phyloP scores from a whole-genome alignment of 2,888 invertebrate genomes.

The Drosophila tanythrix region DNA sequence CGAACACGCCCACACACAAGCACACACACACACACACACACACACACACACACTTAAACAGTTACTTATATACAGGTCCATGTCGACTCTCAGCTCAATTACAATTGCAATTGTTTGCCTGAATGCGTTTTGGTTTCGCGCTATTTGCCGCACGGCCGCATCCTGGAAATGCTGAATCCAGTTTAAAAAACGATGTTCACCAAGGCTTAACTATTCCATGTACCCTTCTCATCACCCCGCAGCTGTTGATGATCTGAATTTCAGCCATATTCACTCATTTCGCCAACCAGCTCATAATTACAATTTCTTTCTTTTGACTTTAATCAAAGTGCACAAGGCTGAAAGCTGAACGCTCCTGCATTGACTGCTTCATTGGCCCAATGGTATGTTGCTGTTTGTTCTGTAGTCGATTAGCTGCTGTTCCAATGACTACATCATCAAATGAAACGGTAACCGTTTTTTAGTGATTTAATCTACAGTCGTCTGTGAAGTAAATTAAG shows the following conservation, averaged over 20 bases:
- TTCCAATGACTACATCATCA: constrained; percentile 3
- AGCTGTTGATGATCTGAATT: constrained; percentile 15
- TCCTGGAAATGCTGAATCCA: constrained; percentile 59
- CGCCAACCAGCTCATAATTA: constrained; percentile 45
- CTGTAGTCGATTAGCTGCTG: constrained; percentile 10
- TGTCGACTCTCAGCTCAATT: constrained; percentile 77
- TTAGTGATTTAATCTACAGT: not conserved
- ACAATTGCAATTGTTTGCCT: constrained; percentile 81
- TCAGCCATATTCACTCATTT: constrained; percentile 53
- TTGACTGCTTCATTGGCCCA: constrained; percentile 31
- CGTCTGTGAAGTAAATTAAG: not conserved
- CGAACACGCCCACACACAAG: constrained; percentile 22
- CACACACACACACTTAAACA: constrained; percentile 25
- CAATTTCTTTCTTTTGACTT: constrained; percentile 59
- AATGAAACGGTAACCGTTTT: not conserved
- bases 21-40: constrained; percentile 10
- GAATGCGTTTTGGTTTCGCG: constrained; percentile 78
- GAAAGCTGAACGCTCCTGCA: constrained; percentile 25
- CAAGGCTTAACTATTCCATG: constrained; percentile 43
- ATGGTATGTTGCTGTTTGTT: constrained; percentile 3
- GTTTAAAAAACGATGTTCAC: constrained; percentile 75
- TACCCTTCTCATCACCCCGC: not conserved
- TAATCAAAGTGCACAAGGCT: constrained; percentile 64
- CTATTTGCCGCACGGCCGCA: constrained; percentile 59
- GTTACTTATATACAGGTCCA: constrained; percentile 45